Percentiles rank a stretch among this genome's conserved stretches.
Evolutionary conservation across 92 coral and sea anemone genomes (phyloP).

Genomic region (Phenganax stokvisi): DNA sequence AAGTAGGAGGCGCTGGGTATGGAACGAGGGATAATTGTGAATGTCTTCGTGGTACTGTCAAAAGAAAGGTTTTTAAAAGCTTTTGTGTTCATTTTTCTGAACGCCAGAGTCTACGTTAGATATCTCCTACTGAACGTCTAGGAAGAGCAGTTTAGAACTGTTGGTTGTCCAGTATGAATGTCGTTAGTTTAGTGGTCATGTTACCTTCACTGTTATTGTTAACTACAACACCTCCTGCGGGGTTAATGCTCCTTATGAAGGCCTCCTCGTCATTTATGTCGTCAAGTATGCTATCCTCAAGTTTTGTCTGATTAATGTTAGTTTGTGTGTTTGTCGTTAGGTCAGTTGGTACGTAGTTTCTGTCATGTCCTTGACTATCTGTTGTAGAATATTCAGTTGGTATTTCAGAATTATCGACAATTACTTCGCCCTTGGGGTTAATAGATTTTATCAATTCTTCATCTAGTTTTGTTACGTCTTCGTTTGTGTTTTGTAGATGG

Average conservation of each 20-base stretch:
- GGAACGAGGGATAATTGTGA: constrained; percentile 32
- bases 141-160: not conserved
- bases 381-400: constrained; percentile 7
- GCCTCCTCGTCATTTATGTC: constrained; percentile 26
- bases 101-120: too few species aligned
- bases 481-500: too few species aligned
- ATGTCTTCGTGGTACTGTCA: constrained; percentile 1
- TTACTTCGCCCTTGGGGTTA: constrained; percentile 29
- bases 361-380: not conserved
- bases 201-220: constrained; percentile 2
- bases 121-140: too few species aligned
- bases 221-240: constrained; percentile 26
- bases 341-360: constrained; percentile 1
- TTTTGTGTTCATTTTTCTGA: not conserved
- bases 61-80: not conserved
- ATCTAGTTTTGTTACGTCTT: constrained; percentile 1
- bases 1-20: not conserved
- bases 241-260: constrained; percentile 31
- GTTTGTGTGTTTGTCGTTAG: constrained; percentile 1
- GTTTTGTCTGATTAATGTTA: constrained; percentile 5
- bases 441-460: not conserved
- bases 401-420: not conserved
- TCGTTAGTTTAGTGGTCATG: not conserved
- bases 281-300: constrained; percentile 22
- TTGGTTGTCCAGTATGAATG: not conserved